Evolutionary conservation across 1,140 invertebrate genomes (phyloP).

Genomic region (Ctenoplectra terminalis): DNA sequence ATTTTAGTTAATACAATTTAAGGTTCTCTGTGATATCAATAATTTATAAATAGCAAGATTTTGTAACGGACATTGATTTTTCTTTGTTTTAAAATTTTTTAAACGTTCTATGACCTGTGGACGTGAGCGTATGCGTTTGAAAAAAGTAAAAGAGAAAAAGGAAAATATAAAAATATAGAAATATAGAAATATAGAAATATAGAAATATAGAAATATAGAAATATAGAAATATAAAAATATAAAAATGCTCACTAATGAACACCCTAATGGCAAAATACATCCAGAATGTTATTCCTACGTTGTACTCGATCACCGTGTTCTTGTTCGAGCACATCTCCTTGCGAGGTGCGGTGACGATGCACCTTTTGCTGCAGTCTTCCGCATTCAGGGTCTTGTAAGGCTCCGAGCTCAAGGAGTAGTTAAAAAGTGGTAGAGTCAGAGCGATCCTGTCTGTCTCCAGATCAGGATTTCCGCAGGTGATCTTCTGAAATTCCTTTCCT

Average conservation of each 20-base stretch:
- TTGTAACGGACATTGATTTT: too few relatives aligned
- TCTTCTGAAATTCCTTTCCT: conserved; percentile 45
- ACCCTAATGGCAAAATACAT: conserved; percentile 89
- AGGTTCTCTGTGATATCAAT: too few relatives aligned
- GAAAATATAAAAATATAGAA: too few relatives aligned
- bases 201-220: too few relatives aligned
- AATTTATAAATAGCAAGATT: too few relatives aligned
- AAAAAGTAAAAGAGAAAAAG: too few relatives aligned
- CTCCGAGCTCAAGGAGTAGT: conserved; percentile 66
- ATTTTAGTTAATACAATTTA: too few relatives aligned
- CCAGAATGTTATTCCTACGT: conserved; percentile 89
- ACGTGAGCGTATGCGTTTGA: too few relatives aligned
- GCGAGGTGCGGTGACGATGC: conserved; percentile 84
- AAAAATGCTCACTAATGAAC: conserved; percentile 84
- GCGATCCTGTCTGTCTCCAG: conserved; percentile 53
- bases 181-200: too few relatives aligned
- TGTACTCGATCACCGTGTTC: conserved; percentile 84
- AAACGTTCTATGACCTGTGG: too few relatives aligned
- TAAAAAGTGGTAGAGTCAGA: conserved; percentile 76
- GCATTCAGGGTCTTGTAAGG: conserved; percentile 65
- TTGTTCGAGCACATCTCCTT: conserved; percentile 85
- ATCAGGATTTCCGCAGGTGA: conserved; percentile 66
- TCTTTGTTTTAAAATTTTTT: too few relatives aligned
- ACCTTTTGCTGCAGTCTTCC: conserved; percentile 80
- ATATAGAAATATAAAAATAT: too few relatives aligned